A percentile compares a stretch with the other conserved stretches of the same genome.
Evolutionary conservation across 2,113 vertebrate genomes (phyloP).

Genomic region (Pitta sordida): DNA sequence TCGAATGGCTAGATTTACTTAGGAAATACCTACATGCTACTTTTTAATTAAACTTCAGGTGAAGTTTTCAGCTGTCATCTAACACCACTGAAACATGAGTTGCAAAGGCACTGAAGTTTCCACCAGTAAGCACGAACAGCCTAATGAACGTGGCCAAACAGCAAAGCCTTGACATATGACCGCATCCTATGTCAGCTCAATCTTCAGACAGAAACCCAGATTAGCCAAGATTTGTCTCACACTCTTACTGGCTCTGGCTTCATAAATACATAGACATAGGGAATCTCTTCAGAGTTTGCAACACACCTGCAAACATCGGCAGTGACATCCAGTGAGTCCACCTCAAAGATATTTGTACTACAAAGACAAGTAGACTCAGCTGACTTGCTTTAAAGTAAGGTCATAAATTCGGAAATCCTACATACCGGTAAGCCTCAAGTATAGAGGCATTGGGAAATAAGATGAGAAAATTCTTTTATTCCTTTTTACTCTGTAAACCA

Average conservation of each 20-base stretch:
- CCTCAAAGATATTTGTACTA: neutral
- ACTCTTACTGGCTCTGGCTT: neutral
- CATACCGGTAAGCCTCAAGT: neutral
- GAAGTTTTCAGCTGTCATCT: neutral
- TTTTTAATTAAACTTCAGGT: neutral
- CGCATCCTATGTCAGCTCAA: rapidly evolving
- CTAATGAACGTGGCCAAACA: neutral
- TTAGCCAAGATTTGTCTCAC: neutral
- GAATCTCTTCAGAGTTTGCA: neutral
- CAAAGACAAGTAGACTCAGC: neutral
- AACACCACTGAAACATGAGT: rapidly evolving
- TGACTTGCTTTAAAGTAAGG: neutral
- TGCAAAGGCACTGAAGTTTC: neutral
- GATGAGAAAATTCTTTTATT: neutral
- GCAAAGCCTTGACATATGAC: neutral
- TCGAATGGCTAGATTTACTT: neutral
- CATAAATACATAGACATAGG: neutral
- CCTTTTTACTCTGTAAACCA: neutral
- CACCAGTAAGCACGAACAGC: neutral
- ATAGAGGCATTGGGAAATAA: neutral
- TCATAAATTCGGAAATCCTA: neutral
- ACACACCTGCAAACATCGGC: neutral
- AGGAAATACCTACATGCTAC: neutral
- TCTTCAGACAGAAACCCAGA: neutral
- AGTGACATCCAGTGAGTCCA: neutral